Evolutionary conservation across 1,140 invertebrate species (phyloP), one percentile per base, ranked within the genome.

Genomic region (Sipha flava): DNA sequence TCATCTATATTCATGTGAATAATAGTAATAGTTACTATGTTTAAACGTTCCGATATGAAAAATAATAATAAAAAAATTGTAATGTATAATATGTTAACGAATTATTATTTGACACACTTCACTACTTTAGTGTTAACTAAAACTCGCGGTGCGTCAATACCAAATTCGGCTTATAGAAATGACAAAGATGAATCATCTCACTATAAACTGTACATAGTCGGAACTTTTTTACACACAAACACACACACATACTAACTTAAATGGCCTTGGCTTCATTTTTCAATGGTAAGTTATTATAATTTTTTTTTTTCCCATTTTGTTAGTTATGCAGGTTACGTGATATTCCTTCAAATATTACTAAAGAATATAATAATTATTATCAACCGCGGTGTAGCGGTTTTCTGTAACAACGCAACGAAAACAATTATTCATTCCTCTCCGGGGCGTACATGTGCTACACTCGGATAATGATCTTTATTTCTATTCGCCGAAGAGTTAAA

Each of bases 381-480:
- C 23, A 45, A 43, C 66, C 40, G 16, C 66, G 66, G 66, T 29
- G n/a, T 77, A 77, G 72, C 52, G 72, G 52, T 54, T 57, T 77
- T 57, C 34, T 52, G 45, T 73, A 52, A 34, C 70, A 52, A 37
- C 70, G 47, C 10, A 45, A 31, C 66, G 18, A 70, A 70, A 73
- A 57, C 52, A 77, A 77, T 77, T 77, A 77, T 77, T 77, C 49
- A 77, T 54, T 57, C 31, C 10, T 73, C 49, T 59, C 21, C 34
- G 29, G 49, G 72, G 49, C 72, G 47, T 77, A 77, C 34, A 52
- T 54, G 26, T 52, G 52, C 31, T 37, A 21, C n/a, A 31, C 34
- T 66, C n/a, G 29, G 47, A 73, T 73, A 73, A 73, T 54, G 72
- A 77, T 77, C 72, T 73, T 52, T 73, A 73, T 73, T 73, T 54